Conservation (phyloP, 2,113 vertebrate genomes). For the Pelvicachromis taeniatus region DNA sequence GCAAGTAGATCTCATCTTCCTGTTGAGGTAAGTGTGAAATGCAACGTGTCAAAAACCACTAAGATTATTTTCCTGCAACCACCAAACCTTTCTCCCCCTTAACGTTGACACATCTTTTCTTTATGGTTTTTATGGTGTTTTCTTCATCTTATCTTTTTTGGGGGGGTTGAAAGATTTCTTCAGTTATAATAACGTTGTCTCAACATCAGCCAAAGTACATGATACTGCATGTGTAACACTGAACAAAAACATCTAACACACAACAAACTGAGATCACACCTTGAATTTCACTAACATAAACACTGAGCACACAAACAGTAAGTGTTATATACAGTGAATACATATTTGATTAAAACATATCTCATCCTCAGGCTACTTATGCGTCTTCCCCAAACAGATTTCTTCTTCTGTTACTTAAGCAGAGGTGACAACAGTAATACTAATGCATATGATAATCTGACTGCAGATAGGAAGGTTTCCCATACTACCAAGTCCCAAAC, state of each 20-base stretch:
- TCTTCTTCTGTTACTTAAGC: neutral
- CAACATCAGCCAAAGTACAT: neutral
- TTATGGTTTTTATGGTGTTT: neutral
- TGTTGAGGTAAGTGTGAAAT: slow-evolving; percentile 29
- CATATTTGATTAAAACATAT: neutral
- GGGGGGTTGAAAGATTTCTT: neutral
- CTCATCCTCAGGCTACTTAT: neutral
- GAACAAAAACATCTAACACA: neutral
- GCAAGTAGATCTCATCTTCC: neutral
- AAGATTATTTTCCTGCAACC: neutral
- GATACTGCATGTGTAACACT: neutral
- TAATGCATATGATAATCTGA: neutral
- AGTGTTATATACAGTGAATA: neutral
- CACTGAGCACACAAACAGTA: neutral
- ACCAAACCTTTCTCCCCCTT: neutral
- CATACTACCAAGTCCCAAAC: neutral
- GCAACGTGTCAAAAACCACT: neutral
- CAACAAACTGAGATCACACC: neutral
- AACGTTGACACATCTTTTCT: neutral
- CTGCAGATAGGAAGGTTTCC: neutral
- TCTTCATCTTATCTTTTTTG: too few relatives aligned
- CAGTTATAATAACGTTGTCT: neutral
- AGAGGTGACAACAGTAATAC: neutral
- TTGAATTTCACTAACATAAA: neutral
- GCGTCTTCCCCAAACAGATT: neutral